phyloP scores from a whole-genome alignment of 2,888 invertebrate species.

The Tetramorium bicarinatum region DNA sequence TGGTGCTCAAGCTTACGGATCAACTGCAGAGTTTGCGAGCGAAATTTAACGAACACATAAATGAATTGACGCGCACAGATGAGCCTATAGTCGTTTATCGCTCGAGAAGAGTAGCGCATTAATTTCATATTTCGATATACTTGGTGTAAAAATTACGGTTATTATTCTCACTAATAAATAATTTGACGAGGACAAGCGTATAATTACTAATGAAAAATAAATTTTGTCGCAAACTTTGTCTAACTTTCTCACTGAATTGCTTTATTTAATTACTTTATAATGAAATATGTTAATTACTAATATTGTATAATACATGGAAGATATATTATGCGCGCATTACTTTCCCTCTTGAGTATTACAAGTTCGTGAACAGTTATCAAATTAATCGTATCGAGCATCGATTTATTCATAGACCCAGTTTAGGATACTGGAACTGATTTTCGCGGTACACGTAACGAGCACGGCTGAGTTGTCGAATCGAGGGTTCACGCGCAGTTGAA shows the following conservation, averaged over 20 bases:
- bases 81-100: neutral
- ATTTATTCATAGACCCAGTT: slow-evolving; percentile 79
- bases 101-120: neutral
- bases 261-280: slow-evolving; percentile 5
- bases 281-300: neutral
- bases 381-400: slow-evolving; percentile 80
- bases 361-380: slow-evolving; percentile 68
- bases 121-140: slow-evolving; percentile 31
- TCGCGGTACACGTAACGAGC: slow-evolving; percentile 84
- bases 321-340: neutral
- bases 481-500: slow-evolving; percentile 82
- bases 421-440: slow-evolving; percentile 82
- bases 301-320: neutral
- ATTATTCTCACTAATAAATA: slow-evolving; percentile 11
- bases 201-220: neutral
- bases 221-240: neutral
- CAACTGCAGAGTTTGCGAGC: slow-evolving; percentile 41
- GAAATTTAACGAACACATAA: slow-evolving; percentile 30
- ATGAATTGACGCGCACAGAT: slow-evolving; percentile 43
- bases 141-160: neutral
- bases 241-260: neutral
- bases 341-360: neutral
- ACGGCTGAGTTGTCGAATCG: slow-evolving; percentile 81
- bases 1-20: slow-evolving; percentile 28
- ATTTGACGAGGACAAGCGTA: neutral